Conservation (phyloP, 2,797 vertebrate species). For the Brachyrhaphis roseni region DNA sequence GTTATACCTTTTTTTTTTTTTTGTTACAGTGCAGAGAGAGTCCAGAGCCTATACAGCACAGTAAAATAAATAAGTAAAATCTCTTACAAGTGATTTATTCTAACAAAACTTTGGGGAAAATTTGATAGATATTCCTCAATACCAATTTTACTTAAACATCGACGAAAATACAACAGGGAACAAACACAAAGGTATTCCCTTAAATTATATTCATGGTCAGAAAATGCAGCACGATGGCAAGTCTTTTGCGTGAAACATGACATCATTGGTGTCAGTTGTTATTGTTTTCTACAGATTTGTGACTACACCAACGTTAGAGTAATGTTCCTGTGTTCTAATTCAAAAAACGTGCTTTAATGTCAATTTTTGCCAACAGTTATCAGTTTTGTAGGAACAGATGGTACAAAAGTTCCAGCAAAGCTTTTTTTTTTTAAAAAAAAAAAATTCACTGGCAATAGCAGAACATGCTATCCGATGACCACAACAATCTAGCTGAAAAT, state of each 20-base stretch:
- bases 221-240: not conserved
- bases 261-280: not conserved
- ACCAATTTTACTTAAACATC: not conserved
- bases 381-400: not conserved
- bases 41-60: constrained; percentile 52
- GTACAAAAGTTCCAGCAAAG: not conserved
- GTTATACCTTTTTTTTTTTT: not conserved
- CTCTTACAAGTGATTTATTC: not conserved
- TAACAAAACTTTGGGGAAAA: no score
- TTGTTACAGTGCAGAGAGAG: constrained; percentile 50
- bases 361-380: not conserved
- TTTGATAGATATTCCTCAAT: not conserved
- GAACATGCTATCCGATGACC: not conserved
- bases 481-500: not conserved
- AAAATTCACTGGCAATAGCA: not conserved
- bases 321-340: not conserved
- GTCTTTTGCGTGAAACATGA: not conserved
- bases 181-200: not conserved
- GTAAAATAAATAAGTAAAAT: constrained; percentile 8
- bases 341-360: not conserved
- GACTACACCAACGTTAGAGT: not conserved
- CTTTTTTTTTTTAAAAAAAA: not conserved
- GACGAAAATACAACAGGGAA: not conserved
- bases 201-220: not conserved
- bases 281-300: not conserved